phyloP scores from a whole-genome alignment of 2,888 invertebrate species.

The Cryptocephalus primarius region DNA sequence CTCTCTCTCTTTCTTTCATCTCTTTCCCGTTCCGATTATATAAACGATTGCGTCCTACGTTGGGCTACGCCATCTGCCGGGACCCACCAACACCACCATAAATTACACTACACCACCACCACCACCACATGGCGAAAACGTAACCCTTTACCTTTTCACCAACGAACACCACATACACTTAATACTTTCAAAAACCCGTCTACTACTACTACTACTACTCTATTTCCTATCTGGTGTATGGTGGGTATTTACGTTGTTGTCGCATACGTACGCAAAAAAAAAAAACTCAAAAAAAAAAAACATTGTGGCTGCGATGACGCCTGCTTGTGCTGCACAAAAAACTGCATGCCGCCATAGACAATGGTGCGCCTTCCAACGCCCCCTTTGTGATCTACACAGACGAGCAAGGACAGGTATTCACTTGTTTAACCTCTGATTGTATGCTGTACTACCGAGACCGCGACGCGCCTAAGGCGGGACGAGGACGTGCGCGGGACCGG shows the following conservation, averaged over 20 bases:
- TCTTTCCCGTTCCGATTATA: conserved; percentile 12
- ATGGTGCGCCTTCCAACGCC: conserved; percentile 71
- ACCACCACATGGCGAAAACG: conserved; percentile 8
- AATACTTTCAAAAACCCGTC: background rate
- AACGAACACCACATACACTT: conserved; percentile 19
- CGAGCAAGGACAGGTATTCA: conserved; percentile 88
- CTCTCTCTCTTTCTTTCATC: conserved; percentile 2
- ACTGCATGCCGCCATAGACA: conserved; percentile 51
- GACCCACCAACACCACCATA: conserved; percentile 30
- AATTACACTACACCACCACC: conserved; percentile 10
- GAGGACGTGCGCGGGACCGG: background rate
- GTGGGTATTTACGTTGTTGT: conserved; percentile 36
- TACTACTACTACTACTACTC: background rate
- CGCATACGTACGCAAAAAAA: conserved; percentile 26
- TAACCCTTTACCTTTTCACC: conserved; percentile 8
- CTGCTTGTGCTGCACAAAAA: conserved; percentile 37
- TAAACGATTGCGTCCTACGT: background rate
- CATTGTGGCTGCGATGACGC: conserved; percentile 36
- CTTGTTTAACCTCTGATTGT: conserved; percentile 33
- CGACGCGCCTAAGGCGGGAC: too few relatives aligned
- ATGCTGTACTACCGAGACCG: conserved; percentile 37
- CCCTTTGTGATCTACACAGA: conserved; percentile 92
- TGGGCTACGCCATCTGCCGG: conserved; percentile 4
- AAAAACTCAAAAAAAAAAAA: conserved; percentile 4
- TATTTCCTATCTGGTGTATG: conserved; percentile 29